Conservation (phyloP, 2,113 vertebrate genomes). For the Cephalopholis sonnerati region DNA sequence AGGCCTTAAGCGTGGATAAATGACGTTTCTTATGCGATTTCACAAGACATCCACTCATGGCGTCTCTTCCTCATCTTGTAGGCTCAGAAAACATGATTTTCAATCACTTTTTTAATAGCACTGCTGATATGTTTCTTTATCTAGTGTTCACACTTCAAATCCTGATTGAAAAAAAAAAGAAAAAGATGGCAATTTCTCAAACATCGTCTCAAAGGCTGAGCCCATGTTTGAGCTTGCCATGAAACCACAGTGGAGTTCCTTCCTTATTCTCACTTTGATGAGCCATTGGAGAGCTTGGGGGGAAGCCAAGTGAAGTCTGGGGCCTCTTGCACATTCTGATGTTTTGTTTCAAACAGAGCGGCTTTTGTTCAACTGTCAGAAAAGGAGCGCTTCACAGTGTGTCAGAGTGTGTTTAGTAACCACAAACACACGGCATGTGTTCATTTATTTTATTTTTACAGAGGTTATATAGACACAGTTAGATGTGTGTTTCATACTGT, state of each 20-base stretch:
- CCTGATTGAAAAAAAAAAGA: slow-evolving; percentile 16
- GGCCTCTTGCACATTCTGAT: slow-evolving; percentile 67
- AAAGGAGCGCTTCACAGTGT: slow-evolving; percentile 45
- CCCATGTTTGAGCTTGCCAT: slow-evolving; percentile 69
- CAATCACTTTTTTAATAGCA: slow-evolving; percentile 22
- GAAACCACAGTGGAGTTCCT: slow-evolving; percentile 67
- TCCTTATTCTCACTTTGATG: slow-evolving; percentile 74
- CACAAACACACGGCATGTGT: slow-evolving; percentile 59
- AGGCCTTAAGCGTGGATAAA: background rate
- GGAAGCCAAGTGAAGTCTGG: slow-evolving; percentile 60
- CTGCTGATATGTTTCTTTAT: slow-evolving; percentile 24
- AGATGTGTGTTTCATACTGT: slow-evolving; percentile 24
- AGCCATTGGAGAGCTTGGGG: slow-evolving; percentile 67
- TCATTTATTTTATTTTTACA: slow-evolving; percentile 58
- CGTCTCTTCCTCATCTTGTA: background rate
- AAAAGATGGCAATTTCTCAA: slow-evolving; percentile 52
- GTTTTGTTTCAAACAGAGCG: slow-evolving; percentile 71
- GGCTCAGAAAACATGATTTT: slow-evolving; percentile 12
- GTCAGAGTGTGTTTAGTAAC: slow-evolving; percentile 59
- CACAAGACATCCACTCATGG: background rate
- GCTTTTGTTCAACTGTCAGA: slow-evolving; percentile 72
- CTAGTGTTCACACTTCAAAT: slow-evolving; percentile 2
- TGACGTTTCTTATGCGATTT: background rate
- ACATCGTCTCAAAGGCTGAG: slow-evolving; percentile 40
- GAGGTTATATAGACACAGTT: slow-evolving; percentile 6